phyloP scores from a whole-genome alignment of 2,797 vertebrate species.

The Loriculus beryllinus region DNA sequence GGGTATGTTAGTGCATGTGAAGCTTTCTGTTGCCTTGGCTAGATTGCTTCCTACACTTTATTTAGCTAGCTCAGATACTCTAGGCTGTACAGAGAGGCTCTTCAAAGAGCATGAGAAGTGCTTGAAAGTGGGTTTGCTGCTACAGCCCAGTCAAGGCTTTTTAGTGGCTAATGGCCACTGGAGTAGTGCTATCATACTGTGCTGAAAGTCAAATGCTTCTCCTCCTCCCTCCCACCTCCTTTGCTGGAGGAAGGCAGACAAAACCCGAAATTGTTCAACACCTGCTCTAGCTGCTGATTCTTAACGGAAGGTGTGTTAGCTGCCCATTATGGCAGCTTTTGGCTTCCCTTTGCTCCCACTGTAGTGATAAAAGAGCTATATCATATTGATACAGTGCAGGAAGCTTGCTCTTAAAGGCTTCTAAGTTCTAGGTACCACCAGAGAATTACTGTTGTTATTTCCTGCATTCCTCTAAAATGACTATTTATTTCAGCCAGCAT shows the following conservation, averaged over 20 bases:
- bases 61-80: background rate
- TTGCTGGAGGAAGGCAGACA: background rate
- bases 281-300: background rate
- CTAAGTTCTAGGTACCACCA: constrained; percentile 6
- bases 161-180: background rate
- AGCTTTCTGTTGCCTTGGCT: background rate
- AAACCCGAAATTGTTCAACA: background rate
- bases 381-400: background rate
- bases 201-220: background rate
- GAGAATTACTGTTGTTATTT: constrained; percentile 47
- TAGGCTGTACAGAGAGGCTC: background rate
- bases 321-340: background rate
- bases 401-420: constrained; percentile 46
- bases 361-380: background rate
- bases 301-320: background rate
- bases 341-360: background rate
- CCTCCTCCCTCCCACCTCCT: background rate
- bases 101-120: background rate
- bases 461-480: background rate
- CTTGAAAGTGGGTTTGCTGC: background rate
- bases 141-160: background rate
- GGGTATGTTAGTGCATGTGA: background rate
- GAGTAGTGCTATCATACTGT: background rate
- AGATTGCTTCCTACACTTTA: background rate
- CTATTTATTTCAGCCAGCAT: background rate